Evolutionary conservation across 2,888 invertebrate species (phyloP).

Genomic region (Deilephila elpenor): DNA sequence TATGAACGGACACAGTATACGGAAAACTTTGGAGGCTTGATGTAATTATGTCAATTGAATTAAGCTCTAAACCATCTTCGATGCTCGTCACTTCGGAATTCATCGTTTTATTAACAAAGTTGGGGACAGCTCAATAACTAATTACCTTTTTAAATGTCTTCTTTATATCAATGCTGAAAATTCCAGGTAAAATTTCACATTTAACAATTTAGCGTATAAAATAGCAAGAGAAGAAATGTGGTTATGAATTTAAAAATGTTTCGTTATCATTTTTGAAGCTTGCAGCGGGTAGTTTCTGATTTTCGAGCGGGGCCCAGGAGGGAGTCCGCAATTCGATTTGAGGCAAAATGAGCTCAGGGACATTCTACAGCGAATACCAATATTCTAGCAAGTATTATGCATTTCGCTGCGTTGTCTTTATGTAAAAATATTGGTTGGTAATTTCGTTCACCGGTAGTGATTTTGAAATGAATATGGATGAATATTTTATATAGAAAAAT

Average conservation of each 20-base stretch:
- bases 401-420: conserved; percentile 32
- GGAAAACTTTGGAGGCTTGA: too few species aligned
- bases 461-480: too few species aligned
- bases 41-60: too few species aligned
- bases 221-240: neutral
- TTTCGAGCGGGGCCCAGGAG: conserved; percentile 13
- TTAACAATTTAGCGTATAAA: neutral
- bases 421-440: conserved; percentile 26
- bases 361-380: conserved; percentile 1
- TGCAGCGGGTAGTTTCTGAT: conserved; percentile 14
- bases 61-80: too few species aligned
- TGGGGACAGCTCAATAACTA: too few species aligned
- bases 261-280: conserved; percentile 14
- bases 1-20: too few species aligned
- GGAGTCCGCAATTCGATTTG: conserved; percentile 22
- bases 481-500: too few species aligned
- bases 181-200: neutral
- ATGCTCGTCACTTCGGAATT: too few species aligned
- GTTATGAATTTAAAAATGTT: conserved; percentile 1
- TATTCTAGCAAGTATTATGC: conserved; percentile 19
- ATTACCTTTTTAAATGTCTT: too few species aligned
- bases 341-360: conserved; percentile 23
- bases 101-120: too few species aligned
- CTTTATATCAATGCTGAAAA: too few species aligned
- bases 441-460: neutral